Base-by-base conservation (phyloP, 2,888 invertebrate genomes). In the Hedychridium roseum region DNA sequence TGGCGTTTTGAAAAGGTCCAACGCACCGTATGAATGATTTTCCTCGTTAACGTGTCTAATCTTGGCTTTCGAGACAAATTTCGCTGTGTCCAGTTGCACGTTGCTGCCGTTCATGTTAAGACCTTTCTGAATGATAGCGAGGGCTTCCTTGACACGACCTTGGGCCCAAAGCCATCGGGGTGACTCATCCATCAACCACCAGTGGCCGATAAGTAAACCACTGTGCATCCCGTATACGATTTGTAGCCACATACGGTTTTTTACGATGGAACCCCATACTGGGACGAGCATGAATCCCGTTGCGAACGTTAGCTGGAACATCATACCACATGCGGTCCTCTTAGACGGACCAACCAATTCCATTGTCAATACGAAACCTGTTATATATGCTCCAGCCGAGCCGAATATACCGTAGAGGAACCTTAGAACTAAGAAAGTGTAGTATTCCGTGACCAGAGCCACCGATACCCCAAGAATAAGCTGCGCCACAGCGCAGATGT, bases 151-250 rank as follows among this genome's bases (percentile, higher is more conserved):
- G 0, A 84, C 81, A 35, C 88, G 83, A 0, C 92, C 92, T 73
- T 92, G 91, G 23, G 88, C 86, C 92, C 93, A 93, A 4, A 93
- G 78, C 93, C 93, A 94, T 11, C 92, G 84, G 0, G 92, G 92
- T 4, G 92, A 93, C 80, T 94, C 93, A 64, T 93, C 92, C 85
- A 94, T 88, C 2, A 91, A 79, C 93, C 93, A 92, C 85, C 91
- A 91, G 71, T 93, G 92, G 1, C 86, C 88, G 21, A 92, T 78
- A 1, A 93, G 82, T 0, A 91, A 72, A 12, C 86, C 77, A 39
- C 89, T 85, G 66, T 93, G 93, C 20, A 90, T 79, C 1, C 92
- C 92, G 67, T 92, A 92, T 2, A 90, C 80, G 0, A 91, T 81
- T 16, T 64, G 93, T n/a, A 93, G 82, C 63, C 86, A 77, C 76